phyloP scores from a whole-genome alignment of 23 tunicate genomes.

The Styela plicata region DNA sequence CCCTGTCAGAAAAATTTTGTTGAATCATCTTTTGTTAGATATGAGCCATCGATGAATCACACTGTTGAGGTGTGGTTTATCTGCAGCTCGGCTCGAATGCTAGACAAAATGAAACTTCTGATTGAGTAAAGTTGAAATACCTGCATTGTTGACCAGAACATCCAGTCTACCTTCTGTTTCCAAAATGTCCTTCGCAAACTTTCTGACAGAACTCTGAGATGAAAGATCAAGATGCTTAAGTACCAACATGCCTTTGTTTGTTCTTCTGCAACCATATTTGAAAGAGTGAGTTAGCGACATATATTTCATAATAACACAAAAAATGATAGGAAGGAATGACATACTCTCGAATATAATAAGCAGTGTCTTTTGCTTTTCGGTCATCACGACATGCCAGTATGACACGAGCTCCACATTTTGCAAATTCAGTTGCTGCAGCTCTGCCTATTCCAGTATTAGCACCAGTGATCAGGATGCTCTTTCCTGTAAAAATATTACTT shows the following conservation, averaged over 20 bases:
- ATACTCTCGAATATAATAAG: neutral
- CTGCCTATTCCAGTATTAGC: slow-evolving; percentile 28
- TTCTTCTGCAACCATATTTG: neutral
- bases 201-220: slow-evolving; percentile 4
- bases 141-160: slow-evolving; percentile 28
- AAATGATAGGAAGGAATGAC: neutral
- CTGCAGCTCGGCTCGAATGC: too few relatives aligned
- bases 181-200: slow-evolving; percentile 9
- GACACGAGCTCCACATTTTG: slow-evolving; percentile 11
- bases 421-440: slow-evolving; percentile 30
- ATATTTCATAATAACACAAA: neutral
- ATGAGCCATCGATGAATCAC: too few relatives aligned
- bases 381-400: slow-evolving; percentile 29
- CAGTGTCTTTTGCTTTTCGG: slow-evolving; percentile 8
- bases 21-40: too few relatives aligned
- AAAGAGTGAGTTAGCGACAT: neutral
- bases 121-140: too few relatives aligned
- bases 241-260: slow-evolving; percentile 15
- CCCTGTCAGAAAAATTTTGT: too few relatives aligned
- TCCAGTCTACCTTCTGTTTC: slow-evolving; percentile 15
- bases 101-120: too few relatives aligned
- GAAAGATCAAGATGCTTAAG: slow-evolving; percentile 14
- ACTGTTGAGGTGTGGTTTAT: too few relatives aligned
- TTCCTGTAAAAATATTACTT: slow-evolving; percentile 19
- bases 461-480: slow-evolving; percentile 21